Conservation (phyloP, 2,888 invertebrate species). For the Lomographa bimaculata region DNA sequence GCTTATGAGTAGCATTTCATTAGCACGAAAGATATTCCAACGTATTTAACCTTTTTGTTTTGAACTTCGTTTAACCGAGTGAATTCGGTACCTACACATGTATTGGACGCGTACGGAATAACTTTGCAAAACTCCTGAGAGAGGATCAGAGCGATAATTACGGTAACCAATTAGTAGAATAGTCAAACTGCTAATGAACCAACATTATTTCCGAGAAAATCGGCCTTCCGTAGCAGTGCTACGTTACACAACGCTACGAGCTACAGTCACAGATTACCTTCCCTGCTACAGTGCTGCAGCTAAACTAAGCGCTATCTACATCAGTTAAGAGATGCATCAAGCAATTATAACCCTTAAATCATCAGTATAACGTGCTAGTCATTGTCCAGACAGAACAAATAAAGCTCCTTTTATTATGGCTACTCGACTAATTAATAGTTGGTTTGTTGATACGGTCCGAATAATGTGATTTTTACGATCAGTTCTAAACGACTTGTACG, state of each 20-base stretch:
- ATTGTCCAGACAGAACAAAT: constrained; percentile 14
- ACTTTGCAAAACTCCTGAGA: constrained; percentile 14
- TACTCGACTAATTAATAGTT: constrained; percentile 24
- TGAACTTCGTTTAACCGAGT: constrained; percentile 10
- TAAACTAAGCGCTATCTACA: not conserved
- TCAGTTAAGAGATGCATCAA: not conserved
- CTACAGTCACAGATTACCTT: too few species aligned
- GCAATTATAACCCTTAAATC: constrained; percentile 11
- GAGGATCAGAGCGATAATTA: constrained; percentile 20
- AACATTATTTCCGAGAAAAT: constrained; percentile 7
- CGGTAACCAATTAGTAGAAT: constrained; percentile 20
- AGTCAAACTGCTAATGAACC: constrained; percentile 16
- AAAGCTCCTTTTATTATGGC: constrained; percentile 21
- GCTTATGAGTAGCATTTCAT: constrained; percentile 14
- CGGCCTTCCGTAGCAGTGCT: constrained; percentile 1
- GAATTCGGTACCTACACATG: constrained; percentile 15
- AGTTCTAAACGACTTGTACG: constrained; percentile 17
- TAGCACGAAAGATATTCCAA: constrained; percentile 7
- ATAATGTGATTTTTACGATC: constrained; percentile 25
- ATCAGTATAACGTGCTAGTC: constrained; percentile 9
- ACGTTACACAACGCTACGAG: constrained; percentile 2
- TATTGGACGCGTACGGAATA: constrained; percentile 20
- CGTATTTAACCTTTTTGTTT: constrained; percentile 13
- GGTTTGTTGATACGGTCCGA: constrained; percentile 18
- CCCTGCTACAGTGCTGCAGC: too few species aligned